Evolutionary conservation across 2,113 vertebrate genomes (phyloP), one percentile per base, ranked within the genome.

Genomic region (western clawed frog (Xenopus tropicalis)): DNA sequence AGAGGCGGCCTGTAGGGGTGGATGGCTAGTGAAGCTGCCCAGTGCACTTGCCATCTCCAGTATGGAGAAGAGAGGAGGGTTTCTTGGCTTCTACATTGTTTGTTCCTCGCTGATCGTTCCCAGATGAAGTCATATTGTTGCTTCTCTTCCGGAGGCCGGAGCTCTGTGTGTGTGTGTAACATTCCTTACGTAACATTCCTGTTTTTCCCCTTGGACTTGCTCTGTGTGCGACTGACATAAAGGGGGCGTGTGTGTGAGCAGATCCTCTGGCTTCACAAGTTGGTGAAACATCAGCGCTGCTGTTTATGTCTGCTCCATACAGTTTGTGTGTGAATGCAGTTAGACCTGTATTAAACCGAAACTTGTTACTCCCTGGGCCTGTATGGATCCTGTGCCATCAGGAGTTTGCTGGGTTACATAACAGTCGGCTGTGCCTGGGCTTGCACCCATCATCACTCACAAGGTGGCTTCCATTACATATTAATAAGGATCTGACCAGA

Each of bases 121-220:
- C 65, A 74, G 72, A 75, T 75, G 65, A 75, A 69, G 72, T 75
- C 72, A 75, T 75, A 58, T 61, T 68, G 14, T 72, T 42, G 37
- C 24, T 73, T 66, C 46, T 67, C 72, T 72, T 66, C 71, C 71
- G 48, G 71, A 57, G 61, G 52, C 52, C 52, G 7, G 52, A 54
- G 52, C 52, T 54, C 48, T 24, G 24, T 56, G 48, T 44, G n/a
- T 69, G 72, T 75, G 66, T 69, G 72, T 74, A 61, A 69, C 72
- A 69, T 69, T 75, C 72, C 72, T 74, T 74, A 68, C 56, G 57
- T 74, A 74, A 74, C 72, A 68, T 74, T 61, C 56, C 65, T 61
- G 72, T 29, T 68, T 66, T 68, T 74, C 57, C 72, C 57, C 46
- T 69, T 66, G 72, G 72, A 62, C 66, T 75, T 75, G 65, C 57